A percentile compares a stretch with the other conserved stretches of the same genome.
Conservation (phyloP, 2,113 vertebrate species). For the Struthidea cinerea region DNA sequence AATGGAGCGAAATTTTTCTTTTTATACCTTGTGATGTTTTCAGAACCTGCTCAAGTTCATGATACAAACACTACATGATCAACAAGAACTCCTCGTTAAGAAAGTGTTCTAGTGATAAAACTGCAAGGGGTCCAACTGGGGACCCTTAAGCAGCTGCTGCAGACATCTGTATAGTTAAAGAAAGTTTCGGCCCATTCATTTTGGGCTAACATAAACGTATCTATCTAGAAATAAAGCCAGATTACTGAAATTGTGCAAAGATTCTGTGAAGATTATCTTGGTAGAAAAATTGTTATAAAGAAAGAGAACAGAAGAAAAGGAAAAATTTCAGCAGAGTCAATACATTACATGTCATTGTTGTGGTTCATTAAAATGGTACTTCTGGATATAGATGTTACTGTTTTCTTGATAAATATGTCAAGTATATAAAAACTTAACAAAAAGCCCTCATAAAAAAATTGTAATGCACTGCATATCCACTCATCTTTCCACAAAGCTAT, state of each 20-base stretch:
- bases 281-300: not conserved
- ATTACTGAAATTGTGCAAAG: not conserved
- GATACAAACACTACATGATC: not conserved
- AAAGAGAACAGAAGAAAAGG: not conserved
- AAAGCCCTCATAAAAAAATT: not conserved
- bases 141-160: not conserved
- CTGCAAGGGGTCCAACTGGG: not conserved
- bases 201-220: not conserved
- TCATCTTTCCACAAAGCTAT: not conserved
- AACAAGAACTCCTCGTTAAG: not conserved
- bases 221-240: not conserved
- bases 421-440: not conserved
- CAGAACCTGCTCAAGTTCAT: not conserved
- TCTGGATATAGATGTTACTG: rapidly evolving
- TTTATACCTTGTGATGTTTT: not conserved
- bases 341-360: not conserved
- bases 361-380: not conserved
- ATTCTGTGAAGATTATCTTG: not conserved
- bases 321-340: not conserved
- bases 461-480: not conserved
- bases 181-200: not conserved
- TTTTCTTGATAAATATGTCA: not conserved
- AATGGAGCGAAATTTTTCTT: not conserved
- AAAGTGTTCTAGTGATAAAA: not conserved
- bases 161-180: not conserved